Base-by-base conservation (phyloP, 2,888 invertebrate species). In the Myopa tessellatipennis region DNA sequence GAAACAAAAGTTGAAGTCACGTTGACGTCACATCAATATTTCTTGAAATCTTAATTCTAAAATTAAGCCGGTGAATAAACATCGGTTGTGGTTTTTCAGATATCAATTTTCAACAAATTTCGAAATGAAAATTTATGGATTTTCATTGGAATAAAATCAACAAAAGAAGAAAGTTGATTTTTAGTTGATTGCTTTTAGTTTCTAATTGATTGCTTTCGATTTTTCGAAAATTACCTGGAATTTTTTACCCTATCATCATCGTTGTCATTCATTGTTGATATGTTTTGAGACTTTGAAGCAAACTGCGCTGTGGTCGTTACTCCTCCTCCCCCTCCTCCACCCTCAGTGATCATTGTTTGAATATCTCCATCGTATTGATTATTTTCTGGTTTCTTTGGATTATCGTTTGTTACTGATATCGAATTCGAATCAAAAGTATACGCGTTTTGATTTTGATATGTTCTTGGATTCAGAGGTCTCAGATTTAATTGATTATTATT, bases 401-500 rank as follows among this genome's bases (percentile, higher is more conserved):
- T 76, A 69, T 82, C 74, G 73, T 77, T 76, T 72, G 71, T 72
- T 79, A 79, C 74, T 81, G 77, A 78, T 78, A 79, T 73, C 79
- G 61, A 26, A 76, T 77, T 79, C 34, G 78, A 75, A 69, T 61
- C 67, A 61, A 68, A 74, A 77, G 72, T 67, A 55, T 67, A 71
- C 69, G 65, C 70, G 63, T 76, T 74, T 10, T 79, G 81, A 76
- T 74, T 78, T 77, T 88, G 88, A 87, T 88, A 88, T 88, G 87
- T 87, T 81, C 82, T 83, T 75, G 84, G 83, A 80, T 80, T 84
- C 78, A 85, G 83, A 79, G 84, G 85, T 81, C 86, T 85, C 83
- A 88, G 83, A 83, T 88, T 89, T 82, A 88, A 85, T 84, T 87
- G 88, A 86, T 89, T 89, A 81, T 88, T 86, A 81, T 85, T 89